Evolutionary conservation across 35 echinoderm and acorn worm species (phyloP), one percentile per base, ranked within the genome.

Genomic region (Amphiura filiformis): DNA sequence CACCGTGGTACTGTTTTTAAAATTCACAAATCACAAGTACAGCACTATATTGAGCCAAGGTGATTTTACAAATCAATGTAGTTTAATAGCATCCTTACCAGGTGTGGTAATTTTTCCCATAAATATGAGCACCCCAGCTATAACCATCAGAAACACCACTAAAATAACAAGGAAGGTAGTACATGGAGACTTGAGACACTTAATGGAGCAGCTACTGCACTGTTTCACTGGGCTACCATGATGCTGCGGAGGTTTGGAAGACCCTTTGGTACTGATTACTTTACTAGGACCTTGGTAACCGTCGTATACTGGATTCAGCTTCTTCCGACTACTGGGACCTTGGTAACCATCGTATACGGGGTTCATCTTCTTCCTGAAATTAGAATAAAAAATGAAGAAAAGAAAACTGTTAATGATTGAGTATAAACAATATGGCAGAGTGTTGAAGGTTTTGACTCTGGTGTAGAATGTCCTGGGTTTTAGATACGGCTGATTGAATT

Each of bases 121-220:
- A 23, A 70, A 70, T 13, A 70, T 70, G 61, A 70, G 61, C 61
- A 70, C 61, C 61, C 61, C 61, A 26, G 61, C 61, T 70, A 70
- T 70, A 70, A 70, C 61, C 61, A 70, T 70, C 61, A 70, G 26
- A n/a, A 70, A 70, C 61, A 70, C 61, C 61, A 52, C 61, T 70
- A 70, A 70, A 26, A 70, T 70, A 52, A 70, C 61, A 70, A 70
- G 61, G 61, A 70, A 70, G 4, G 61, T 70, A 70, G 61, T 70
- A 70, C 61, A 52, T 11, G 61, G 61, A n/a, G 61, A 70, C 61
- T 70, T 18, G 61, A 70, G 61, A 70, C 61, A 15, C 61, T 52
- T 70, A 30, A 70, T 23, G 26, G 26, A 70, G 20, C 44, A 70
- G 9, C 28, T 70, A n/a, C 9, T 70, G 61, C 61, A 70, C 26